Conservation (phyloP, 2,113 vertebrate species). For the Paedocypris sp. region DNA sequence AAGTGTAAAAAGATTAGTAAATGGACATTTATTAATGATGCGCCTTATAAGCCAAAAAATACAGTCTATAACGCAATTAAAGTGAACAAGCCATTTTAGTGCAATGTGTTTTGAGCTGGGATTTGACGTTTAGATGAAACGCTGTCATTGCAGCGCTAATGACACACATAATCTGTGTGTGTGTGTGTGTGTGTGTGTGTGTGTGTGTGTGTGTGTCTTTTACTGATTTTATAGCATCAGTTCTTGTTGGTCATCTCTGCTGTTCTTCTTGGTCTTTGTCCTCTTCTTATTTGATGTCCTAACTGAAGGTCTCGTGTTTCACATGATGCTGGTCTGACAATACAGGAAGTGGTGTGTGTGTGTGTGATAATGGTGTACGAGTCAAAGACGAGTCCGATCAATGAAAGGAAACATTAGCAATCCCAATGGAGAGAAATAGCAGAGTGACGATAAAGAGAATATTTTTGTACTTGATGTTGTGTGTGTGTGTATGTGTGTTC, state of each 20-base stretch:
- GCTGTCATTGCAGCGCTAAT: not conserved
- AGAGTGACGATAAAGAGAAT: not conserved
- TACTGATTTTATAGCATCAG: not conserved
- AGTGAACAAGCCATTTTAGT: too few species aligned
- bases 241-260: not conserved
- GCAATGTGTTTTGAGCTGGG: too few species aligned
- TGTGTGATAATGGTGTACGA: slow-evolving; percentile 4
- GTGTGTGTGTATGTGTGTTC: too few species aligned
- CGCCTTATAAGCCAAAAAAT: too few species aligned
- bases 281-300: not conserved
- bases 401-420: slow-evolving; percentile 33
- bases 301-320: slow-evolving; percentile 11
- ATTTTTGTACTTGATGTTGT: too few species aligned
- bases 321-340: not conserved
- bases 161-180: not conserved
- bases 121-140: too few species aligned
- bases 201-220: not conserved
- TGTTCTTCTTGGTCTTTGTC: not conserved
- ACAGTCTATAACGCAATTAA: too few species aligned
- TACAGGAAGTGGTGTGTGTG: not conserved
- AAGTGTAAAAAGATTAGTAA: too few species aligned
- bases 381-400: slow-evolving; percentile 4
- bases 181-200: not conserved
- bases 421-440: slow-evolving; percentile 19
- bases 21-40: too few species aligned